phyloP scores from a whole-genome alignment of 2,113 vertebrate genomes.

The Sigmodon hispidus region DNA sequence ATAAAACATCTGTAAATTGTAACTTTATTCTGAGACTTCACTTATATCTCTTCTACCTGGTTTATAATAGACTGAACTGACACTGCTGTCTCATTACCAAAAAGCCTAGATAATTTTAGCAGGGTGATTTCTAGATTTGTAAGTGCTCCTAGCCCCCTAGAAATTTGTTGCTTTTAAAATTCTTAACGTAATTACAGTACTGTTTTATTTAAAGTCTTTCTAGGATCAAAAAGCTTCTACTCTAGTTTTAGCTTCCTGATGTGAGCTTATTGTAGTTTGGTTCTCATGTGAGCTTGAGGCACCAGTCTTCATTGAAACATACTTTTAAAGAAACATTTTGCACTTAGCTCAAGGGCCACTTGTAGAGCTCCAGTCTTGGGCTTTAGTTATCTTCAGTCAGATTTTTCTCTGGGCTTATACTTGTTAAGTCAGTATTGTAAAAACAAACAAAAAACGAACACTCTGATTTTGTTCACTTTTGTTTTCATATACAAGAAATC shows the following conservation, averaged over 20 bases:
- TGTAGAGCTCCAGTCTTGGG: constrained; percentile 48
- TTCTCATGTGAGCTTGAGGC: constrained; percentile 20
- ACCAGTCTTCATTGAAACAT: constrained; percentile 45
- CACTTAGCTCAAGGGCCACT: constrained; percentile 6
- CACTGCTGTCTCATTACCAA: neutral
- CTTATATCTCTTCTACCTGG: neutral
- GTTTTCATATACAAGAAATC: constrained; percentile 86
- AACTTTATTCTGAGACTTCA: constrained; percentile 43
- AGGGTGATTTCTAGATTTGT: neutral
- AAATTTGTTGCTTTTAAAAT: neutral
- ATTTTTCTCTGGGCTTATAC: constrained; percentile 66
- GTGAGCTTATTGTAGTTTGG: constrained; percentile 23
- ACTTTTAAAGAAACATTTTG: constrained; percentile 8
- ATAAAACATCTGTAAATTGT: constrained; percentile 41
- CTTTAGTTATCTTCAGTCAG: constrained; percentile 30
- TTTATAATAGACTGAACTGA: neutral
- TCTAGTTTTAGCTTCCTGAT: constrained; percentile 20
- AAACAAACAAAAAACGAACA: constrained; percentile 28
- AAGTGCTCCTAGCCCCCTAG: neutral
- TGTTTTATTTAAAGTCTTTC: neutral
- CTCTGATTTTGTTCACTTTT: constrained; percentile 84
- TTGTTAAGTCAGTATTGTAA: constrained; percentile 61
- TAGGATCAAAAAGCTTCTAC: constrained; percentile 8
- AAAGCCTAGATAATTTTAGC: constrained; percentile 33
- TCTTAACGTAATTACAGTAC: constrained; percentile 44